Conservation (phyloP, 2,888 invertebrate genomes). For the Saturnia japonica region DNA sequence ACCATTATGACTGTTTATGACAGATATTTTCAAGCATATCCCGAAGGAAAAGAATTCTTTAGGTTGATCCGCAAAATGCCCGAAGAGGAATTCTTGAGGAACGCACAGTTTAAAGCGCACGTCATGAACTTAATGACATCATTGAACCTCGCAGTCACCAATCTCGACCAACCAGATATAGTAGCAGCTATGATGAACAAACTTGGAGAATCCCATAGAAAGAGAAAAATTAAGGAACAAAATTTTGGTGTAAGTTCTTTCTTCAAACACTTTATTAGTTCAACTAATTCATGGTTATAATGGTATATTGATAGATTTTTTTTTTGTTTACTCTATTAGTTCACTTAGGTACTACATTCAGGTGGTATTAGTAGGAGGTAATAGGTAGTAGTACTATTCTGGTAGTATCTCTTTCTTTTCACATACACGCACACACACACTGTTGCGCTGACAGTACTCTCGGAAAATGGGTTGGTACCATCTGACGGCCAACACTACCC, state of each 20-base stretch:
- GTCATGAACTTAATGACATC: constrained; percentile 74
- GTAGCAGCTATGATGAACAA: constrained; percentile 73
- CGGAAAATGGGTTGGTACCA: no score
- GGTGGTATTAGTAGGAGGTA: no score
- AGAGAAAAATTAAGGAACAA: constrained; percentile 58
- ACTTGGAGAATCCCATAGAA: constrained; percentile 67
- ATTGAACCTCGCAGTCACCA: constrained; percentile 62
- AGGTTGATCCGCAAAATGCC: constrained; percentile 62
- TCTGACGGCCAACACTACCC: no score
- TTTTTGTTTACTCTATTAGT: no score
- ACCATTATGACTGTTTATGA: constrained; percentile 16
- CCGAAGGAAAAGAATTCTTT: constrained; percentile 70
- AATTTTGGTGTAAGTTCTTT: constrained; percentile 63
- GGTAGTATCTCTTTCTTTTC: no score
- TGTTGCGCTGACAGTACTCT: no score
- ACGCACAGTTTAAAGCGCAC: constrained; percentile 74
- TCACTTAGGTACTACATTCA: no score
- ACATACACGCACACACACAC: no score
- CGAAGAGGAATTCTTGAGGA: constrained; percentile 60
- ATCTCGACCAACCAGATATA: constrained; percentile 69
- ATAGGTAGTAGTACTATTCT: no score
- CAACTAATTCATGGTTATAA: no score
- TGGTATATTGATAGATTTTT: no score
- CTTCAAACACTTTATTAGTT: no score
- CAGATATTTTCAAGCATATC: constrained; percentile 66